These are phyloP conservation scores for Pangasianodon hypophthalmus DNA, from an alignment of 2,113 vertebrate species.

Conservation along the genomic window DNA sequence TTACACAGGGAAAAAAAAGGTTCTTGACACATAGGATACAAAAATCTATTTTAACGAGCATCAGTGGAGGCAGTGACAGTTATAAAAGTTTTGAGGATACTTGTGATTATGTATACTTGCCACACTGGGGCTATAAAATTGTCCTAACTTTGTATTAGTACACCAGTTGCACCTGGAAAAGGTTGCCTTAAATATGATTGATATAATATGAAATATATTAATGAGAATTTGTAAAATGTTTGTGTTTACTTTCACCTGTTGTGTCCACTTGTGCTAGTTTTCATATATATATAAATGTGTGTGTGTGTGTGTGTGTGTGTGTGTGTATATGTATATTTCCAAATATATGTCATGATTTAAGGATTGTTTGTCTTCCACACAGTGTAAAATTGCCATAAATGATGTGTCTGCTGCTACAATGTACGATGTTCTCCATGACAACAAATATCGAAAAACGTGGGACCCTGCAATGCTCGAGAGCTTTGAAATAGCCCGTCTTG, in stretches of 20 bases:
- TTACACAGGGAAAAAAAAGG: no score
- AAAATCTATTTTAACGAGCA: not conserved
- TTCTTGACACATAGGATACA: not conserved
- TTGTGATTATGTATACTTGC: not conserved
- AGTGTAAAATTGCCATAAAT: conserved; percentile 70
- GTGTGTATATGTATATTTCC: not conserved
- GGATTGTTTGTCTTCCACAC: conserved; percentile 10
- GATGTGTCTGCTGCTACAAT: conserved; percentile 73
- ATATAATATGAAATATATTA: not conserved
- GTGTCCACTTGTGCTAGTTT: not conserved
- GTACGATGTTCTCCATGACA: conserved; percentile 75
- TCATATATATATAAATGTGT: no score
- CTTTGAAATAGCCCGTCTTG: conserved; percentile 72
- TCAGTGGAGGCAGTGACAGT: not conserved
- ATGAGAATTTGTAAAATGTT: not conserved
- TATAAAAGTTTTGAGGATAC: not conserved
- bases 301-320: not conserved
- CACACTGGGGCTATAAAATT: not conserved
- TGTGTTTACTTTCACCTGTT: not conserved
- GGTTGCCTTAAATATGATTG: not conserved
- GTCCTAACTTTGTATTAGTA: not conserved
- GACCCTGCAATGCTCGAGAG: conserved; percentile 72
- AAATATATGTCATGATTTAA: not conserved
- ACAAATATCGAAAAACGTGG: conserved; percentile 68
- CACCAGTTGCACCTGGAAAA: not conserved